phyloP scores from a whole-genome alignment of 1,140 invertebrate species.

The Sitobion miscanthi region DNA sequence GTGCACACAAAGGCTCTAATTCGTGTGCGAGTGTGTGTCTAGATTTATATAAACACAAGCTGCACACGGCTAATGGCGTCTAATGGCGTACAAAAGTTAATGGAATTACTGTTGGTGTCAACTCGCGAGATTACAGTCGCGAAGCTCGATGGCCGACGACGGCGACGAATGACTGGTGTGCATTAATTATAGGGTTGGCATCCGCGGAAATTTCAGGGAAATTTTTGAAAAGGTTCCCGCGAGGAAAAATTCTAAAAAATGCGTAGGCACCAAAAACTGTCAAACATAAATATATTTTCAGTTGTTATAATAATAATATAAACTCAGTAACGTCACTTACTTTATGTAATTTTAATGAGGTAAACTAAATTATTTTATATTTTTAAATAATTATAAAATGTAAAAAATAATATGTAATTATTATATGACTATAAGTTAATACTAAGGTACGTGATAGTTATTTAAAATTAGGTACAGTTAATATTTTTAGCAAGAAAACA shows the following conservation, averaged over 20 bases:
- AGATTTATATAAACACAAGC: background rate
- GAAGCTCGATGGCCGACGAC: too few species aligned
- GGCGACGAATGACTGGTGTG: background rate
- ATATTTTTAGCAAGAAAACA: background rate
- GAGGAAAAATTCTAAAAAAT: background rate
- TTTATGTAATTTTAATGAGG: too few species aligned
- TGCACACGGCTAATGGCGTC: background rate
- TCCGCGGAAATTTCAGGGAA: too few species aligned
- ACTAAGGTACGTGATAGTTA: too few species aligned
- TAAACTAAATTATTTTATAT: too few species aligned
- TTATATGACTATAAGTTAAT: too few species aligned
- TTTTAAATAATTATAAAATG: too few species aligned
- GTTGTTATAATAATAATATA: background rate
- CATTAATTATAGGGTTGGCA: too few species aligned
- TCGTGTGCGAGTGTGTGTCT: background rate
- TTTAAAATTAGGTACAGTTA: background rate
- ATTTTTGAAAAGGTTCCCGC: background rate
- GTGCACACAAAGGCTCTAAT: background rate
- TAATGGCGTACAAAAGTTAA: background rate
- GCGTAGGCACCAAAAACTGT: too few species aligned
- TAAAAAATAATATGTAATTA: too few species aligned
- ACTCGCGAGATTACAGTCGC: background rate
- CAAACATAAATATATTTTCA: background rate
- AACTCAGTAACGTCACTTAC: too few species aligned
- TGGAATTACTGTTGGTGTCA: background rate